These are phyloP conservation scores for Eutolmus rufibarbis DNA, from an alignment of 2,888 invertebrate species.

Conservation along the genomic window DNA sequence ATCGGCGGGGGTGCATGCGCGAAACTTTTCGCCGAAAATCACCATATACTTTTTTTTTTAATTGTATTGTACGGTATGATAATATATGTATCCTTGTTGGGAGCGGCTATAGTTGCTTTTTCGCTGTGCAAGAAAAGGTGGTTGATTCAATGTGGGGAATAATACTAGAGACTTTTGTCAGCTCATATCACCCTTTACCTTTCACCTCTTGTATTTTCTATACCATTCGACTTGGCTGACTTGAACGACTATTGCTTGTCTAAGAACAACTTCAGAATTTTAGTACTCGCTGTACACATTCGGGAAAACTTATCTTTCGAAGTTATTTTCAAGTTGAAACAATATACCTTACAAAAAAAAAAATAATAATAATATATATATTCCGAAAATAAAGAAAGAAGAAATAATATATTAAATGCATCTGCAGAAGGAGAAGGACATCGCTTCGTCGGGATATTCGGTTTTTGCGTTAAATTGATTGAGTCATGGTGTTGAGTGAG, in stretches of 20 bases:
- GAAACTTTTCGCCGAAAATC: background rate
- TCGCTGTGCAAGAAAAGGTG: background rate
- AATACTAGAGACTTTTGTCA: slow-evolving; percentile 27
- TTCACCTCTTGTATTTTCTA: background rate
- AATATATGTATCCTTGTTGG: slow-evolving; percentile 27
- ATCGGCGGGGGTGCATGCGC: background rate
- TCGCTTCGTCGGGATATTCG: background rate
- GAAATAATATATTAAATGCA: background rate
- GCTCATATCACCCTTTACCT: slow-evolving; percentile 29
- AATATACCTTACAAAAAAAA: background rate
- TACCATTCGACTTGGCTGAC: background rate
- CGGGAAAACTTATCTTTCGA: background rate
- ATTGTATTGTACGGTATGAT: background rate
- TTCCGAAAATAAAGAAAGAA: background rate
- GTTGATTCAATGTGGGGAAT: slow-evolving; percentile 2
- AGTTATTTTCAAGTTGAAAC: background rate
- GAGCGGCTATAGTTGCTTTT: slow-evolving; percentile 27
- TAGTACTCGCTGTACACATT: slow-evolving; percentile 2
- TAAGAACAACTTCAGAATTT: background rate
- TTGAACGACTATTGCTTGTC: background rate
- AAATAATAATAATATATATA: too few species aligned
- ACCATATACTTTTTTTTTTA: background rate
- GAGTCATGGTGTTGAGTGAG: background rate
- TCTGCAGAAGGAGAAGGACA: background rate
- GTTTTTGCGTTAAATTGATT: background rate